phyloP scores from a whole-genome alignment of 2,888 invertebrate genomes.

The Cephus runcator region DNA sequence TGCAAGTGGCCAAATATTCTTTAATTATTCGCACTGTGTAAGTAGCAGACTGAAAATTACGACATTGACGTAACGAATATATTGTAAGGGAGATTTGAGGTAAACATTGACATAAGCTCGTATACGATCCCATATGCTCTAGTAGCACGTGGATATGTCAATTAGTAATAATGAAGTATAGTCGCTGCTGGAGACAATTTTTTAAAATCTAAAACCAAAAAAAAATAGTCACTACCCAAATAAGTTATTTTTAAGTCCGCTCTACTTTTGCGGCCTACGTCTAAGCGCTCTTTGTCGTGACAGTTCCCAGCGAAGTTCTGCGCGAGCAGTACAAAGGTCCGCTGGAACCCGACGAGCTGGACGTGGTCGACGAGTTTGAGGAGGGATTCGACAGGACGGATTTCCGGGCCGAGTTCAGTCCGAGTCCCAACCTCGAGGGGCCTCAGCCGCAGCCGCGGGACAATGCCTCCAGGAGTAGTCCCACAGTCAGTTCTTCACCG shows the following conservation, averaged over 20 bases:
- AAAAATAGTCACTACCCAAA: not conserved
- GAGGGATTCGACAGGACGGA: conserved; percentile 67
- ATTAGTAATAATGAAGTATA: not conserved
- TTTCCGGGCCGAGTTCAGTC: conserved; percentile 64
- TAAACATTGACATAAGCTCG: not conserved
- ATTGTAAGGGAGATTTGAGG: not conserved
- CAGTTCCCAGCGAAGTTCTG: conserved; percentile 86
- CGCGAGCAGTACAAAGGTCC: conserved; percentile 85
- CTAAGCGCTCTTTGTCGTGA: conserved; percentile 28
- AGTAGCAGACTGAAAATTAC: not conserved
- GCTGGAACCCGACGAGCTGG: conserved; percentile 80
- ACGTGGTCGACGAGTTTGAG: conserved; percentile 60
- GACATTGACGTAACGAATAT: not conserved
- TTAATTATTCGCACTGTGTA: not conserved
- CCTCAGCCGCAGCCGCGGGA: conserved; percentile 58
- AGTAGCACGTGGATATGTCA: not conserved
- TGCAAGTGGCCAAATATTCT: not conserved
- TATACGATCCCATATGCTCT: not conserved
- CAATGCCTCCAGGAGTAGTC: conserved; percentile 51
- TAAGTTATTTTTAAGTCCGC: not conserved
- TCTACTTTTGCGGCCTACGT: too few relatives aligned
- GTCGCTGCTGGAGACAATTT: not conserved
- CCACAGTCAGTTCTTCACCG: conserved; percentile 59
- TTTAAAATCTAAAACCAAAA: too few relatives aligned
- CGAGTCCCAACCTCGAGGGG: conserved; percentile 64